A percentile compares a stretch with the other conserved stretches of the same genome.
Evolutionary conservation across 2,113 vertebrate genomes (phyloP).

Genomic region (Eurypyga helias): DNA sequence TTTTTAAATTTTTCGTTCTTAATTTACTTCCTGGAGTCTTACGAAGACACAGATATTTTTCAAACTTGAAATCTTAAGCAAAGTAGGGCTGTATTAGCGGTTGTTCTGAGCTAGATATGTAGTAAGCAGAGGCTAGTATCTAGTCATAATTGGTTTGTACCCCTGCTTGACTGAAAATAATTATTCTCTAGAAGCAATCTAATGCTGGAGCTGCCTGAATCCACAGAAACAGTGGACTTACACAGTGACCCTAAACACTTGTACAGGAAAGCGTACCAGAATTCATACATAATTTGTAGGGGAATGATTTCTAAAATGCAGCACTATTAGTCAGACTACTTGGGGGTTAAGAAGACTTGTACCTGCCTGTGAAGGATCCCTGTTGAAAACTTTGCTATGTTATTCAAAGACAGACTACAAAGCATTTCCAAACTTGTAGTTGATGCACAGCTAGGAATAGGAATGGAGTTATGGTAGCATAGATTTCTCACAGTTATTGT

Average conservation of each 20-base stretch:
- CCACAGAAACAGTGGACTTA: not conserved
- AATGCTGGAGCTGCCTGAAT: not conserved
- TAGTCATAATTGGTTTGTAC: not conserved
- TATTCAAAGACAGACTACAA: not conserved
- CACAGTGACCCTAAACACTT: not conserved
- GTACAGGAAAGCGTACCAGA: not conserved
- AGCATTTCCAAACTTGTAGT: not conserved
- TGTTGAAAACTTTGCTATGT: not conserved
- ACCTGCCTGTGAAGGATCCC: not conserved
- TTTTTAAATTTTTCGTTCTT: not conserved
- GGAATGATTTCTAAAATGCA: not conserved
- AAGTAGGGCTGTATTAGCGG: not conserved
- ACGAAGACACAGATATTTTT: not conserved
- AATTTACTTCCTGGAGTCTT: not conserved
- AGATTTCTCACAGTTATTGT: not conserved
- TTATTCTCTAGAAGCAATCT: not conserved
- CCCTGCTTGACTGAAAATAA: not conserved
- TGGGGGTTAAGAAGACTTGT: not conserved
- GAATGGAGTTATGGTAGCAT: not conserved
- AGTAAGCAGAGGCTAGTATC: not conserved
- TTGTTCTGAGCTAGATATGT: not conserved
- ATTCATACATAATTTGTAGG: not conserved
- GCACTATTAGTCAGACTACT: not conserved
- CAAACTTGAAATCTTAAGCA: not conserved
- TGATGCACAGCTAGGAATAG: not conserved